These are phyloP conservation scores for Cynodonichthys magdalenae DNA, from an alignment of 2,797 vertebrate genomes.

Conservation along the genomic window DNA sequence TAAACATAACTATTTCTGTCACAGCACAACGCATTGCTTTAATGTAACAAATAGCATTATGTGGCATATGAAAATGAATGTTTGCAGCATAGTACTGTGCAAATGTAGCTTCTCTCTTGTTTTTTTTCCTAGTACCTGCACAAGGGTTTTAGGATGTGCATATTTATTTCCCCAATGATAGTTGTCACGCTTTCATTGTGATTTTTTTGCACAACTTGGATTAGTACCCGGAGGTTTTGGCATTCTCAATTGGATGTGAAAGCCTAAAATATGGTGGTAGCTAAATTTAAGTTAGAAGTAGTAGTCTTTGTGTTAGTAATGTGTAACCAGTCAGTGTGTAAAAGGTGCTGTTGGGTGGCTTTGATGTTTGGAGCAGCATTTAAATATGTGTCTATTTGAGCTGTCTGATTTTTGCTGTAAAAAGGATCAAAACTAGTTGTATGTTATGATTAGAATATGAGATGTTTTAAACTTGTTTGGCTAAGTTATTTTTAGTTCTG, in stretches of 20 bases:
- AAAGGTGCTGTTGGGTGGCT: conserved; percentile 23
- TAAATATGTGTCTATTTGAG: conserved; percentile 8
- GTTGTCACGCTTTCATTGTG: neutral
- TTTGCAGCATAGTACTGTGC: neutral
- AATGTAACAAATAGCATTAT: neutral
- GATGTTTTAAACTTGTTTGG: conserved; percentile 24
- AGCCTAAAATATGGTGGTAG: neutral
- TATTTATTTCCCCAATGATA: neutral
- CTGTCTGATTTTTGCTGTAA: conserved; percentile 28
- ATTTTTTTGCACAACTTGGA: too few species aligned
- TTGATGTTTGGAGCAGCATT: conserved; percentile 28
- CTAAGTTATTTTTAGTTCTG: conserved; percentile 39
- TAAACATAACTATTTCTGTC: neutral
- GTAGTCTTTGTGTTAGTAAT: conserved; percentile 6
- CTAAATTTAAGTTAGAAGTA: neutral
- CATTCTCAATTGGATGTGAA: too few species aligned
- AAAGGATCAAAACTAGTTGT: conserved; percentile 34
- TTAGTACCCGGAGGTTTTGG: too few species aligned
- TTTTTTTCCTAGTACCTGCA: neutral
- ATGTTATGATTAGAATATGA: conserved; percentile 37
- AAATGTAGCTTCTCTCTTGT: neutral
- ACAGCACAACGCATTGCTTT: neutral
- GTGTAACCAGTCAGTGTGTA: neutral
- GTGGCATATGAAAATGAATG: neutral
- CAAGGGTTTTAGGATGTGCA: neutral